A percentile compares a stretch with the other conserved stretches of the same genome.
phyloP scores from a whole-genome alignment of 1,140 invertebrate genomes.

The Halotydeus destructor region DNA sequence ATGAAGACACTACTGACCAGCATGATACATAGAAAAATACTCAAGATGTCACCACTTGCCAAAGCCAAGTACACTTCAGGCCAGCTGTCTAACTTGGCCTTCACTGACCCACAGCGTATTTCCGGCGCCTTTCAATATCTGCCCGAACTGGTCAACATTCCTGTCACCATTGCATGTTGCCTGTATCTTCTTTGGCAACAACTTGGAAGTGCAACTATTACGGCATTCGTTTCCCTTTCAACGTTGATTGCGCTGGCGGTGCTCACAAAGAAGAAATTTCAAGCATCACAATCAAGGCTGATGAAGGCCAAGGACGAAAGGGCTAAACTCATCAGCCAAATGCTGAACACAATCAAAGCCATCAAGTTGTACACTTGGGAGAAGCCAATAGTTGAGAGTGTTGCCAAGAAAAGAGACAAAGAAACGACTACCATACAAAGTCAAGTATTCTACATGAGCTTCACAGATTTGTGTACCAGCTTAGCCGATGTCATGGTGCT shows the following conservation, averaged over 20 bases:
- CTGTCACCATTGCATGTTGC: slow-evolving; percentile 19
- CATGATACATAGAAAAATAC: too few species aligned
- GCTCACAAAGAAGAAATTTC: slow-evolving; percentile 53
- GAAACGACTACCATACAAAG: slow-evolving; percentile 4
- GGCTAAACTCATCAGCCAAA: slow-evolving; percentile 26
- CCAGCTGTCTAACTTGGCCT: too few species aligned
- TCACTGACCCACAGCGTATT: too few species aligned
- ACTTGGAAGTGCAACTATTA: slow-evolving; percentile 22
- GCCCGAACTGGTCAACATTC: too few species aligned
- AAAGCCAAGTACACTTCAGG: too few species aligned
- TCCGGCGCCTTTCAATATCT: too few species aligned
- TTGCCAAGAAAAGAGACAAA: slow-evolving; percentile 3
- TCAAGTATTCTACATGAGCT: neutral
- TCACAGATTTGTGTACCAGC: slow-evolving; percentile 8
- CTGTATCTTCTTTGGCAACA: slow-evolving; percentile 22
- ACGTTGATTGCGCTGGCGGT: slow-evolving; percentile 74
- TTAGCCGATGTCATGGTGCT: too few species aligned
- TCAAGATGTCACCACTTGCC: too few species aligned
- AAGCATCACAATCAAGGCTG: slow-evolving; percentile 27
- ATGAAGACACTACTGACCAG: too few species aligned
- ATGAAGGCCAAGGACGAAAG: slow-evolving; percentile 26
- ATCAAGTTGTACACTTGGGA: slow-evolving; percentile 15
- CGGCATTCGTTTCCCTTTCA: slow-evolving; percentile 22
- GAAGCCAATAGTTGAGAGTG: neutral
- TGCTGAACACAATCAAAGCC: slow-evolving; percentile 27